A percentile compares a stretch with the other conserved stretches of the same genome.
Conservation (phyloP, 1,140 invertebrate genomes). For the Battus philenor region DNA sequence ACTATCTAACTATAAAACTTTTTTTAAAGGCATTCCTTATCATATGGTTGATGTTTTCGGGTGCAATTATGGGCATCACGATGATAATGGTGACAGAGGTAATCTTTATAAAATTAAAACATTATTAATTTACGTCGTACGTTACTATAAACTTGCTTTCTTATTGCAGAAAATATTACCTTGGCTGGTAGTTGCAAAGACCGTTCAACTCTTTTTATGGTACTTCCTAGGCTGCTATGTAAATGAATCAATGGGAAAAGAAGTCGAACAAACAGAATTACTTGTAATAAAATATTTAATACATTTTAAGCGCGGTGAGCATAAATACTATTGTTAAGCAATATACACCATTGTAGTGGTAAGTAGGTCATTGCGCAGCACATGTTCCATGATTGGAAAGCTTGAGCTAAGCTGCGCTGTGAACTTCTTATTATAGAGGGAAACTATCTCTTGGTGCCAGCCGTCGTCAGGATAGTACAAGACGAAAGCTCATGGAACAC, state of each 20-base stretch:
- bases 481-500: too few species aligned
- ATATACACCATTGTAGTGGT: too few species aligned
- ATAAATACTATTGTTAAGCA: too few species aligned
- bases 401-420: too few species aligned
- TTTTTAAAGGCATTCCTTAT: constrained; percentile 46
- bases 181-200: constrained; percentile 31
- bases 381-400: too few species aligned
- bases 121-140: too few species aligned
- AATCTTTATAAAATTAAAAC: too few species aligned
- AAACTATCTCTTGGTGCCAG: too few species aligned
- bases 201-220: constrained; percentile 36
- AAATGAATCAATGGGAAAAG: constrained; percentile 36
- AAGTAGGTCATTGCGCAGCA: too few species aligned
- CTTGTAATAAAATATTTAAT: constrained; percentile 51
- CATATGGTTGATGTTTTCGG: constrained; percentile 54
- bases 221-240: constrained; percentile 35
- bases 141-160: too few species aligned
- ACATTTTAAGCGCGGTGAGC: constrained; percentile 50
- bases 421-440: too few species aligned
- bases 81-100: constrained; percentile 39
- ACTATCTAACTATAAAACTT: not conserved
- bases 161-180: constrained; percentile 31
- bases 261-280: constrained; percentile 40
- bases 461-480: too few species aligned
- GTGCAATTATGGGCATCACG: constrained; percentile 39